Conservation (phyloP, 2,797 vertebrate genomes). For the Brachyalestes nurse region DNA sequence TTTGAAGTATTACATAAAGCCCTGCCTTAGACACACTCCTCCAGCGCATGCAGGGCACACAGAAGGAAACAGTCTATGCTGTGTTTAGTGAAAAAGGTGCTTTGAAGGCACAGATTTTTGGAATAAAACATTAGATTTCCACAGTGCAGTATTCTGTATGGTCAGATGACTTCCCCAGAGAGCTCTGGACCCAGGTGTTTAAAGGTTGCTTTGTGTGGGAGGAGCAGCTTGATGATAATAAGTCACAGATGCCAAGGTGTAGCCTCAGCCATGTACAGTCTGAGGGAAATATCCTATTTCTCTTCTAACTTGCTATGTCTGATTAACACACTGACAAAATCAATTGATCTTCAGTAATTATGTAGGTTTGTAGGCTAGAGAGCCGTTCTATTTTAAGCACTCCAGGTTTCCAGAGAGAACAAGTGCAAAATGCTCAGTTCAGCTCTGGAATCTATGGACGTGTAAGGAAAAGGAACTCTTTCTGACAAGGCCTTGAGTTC, state of each 20-base stretch:
- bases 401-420: background rate
- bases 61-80: conserved; percentile 7
- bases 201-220: background rate
- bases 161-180: conserved; percentile 34
- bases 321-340: background rate
- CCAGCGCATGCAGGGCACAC: conserved; percentile 21
- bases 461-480: background rate
- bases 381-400: conserved; percentile 26
- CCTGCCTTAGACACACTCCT: background rate
- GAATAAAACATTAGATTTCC: background rate
- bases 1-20: conserved; percentile 3
- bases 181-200: conserved; percentile 8
- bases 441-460: background rate
- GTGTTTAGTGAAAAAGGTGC: conserved; percentile 2
- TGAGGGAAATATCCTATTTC: background rate
- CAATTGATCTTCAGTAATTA: conserved; percentile 26
- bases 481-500: background rate
- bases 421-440: background rate
- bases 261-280: background rate
- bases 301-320: background rate
- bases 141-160: conserved; percentile 6
- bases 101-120: conserved; percentile 5
- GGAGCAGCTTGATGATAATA: background rate
- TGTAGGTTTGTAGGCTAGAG: conserved; percentile 25
- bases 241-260: background rate